Base-by-base conservation (phyloP, 2,797 vertebrate species). In the Psittacula derbiana region DNA sequence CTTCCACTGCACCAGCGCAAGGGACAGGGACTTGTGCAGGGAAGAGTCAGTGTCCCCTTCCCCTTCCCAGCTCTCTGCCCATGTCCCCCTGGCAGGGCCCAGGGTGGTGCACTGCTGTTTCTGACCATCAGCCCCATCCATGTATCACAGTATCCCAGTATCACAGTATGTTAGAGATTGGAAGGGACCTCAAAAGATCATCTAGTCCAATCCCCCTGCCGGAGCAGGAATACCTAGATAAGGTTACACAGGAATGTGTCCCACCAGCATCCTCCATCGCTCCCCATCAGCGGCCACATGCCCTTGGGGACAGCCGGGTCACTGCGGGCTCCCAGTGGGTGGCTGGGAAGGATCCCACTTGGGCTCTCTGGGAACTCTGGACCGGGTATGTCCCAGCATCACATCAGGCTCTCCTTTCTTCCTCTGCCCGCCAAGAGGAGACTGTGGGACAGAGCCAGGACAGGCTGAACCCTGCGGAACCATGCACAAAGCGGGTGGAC, bases 401-500 rank as follows among this genome's bases (percentile, higher is more conserved):
- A 2, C 33, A 16, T 23, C 2, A 15, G 55, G 15, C 33, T 58
- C 33, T 23, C 33, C 23, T 36, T 58, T 36, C 55, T 25, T 58
- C 55, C 47, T n/a, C n/a, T 20, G n/a, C 47, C 47, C 41, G 33
- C 43, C 3, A 4, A 4, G 46, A 66, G 72, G 27, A 69, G 55
- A 24, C 24, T 2, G 31, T 1, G 47, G 36, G 58, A 64, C 80
- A 75, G 58, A 86, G 43, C 47, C 52, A 7, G 44, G 33, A 25
- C 28, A 43, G 0, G 1, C 17, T 2, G 0, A 38, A 44, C 36
- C 27, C 80, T 4, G 12, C 0, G 15, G 62, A n/a, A 43, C 20
- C 40, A 25, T 0, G 0, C 30, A 36, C 4, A 3, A 50, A n/a
- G 47, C 0, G 1, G 36, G 16, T 15, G 69, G 31, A 14, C 11